Percentiles rank a stretch among this genome's conserved stretches.
Evolutionary conservation across 2,797 vertebrate genomes (phyloP).

Genomic region (Ambastaia sidthimunki): DNA sequence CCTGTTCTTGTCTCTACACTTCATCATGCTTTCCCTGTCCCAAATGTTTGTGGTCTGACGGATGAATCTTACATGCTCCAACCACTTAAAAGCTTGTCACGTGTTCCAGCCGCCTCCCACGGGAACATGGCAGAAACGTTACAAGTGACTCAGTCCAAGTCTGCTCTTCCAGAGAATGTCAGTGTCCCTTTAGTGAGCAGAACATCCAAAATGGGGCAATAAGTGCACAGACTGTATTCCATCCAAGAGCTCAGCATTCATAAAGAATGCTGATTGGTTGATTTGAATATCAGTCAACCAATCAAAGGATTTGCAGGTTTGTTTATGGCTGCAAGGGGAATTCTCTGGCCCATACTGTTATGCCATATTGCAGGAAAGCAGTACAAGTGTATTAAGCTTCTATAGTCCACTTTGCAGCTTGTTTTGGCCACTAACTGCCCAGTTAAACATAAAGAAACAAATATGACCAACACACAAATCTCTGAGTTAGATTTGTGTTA

Average conservation of each 20-base stretch:
- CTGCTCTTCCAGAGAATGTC: constrained; percentile 36
- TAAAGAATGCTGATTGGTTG: not conserved
- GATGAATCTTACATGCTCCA: constrained; percentile 54
- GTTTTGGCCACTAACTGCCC: too few species aligned
- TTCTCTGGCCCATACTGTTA: too few species aligned
- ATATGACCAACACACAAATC: too few species aligned
- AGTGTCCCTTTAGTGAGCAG: constrained; percentile 37
- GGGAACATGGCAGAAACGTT: constrained; percentile 39
- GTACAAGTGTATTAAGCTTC: too few species aligned
- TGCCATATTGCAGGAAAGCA: too few species aligned
- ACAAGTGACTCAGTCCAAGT: constrained; percentile 30
- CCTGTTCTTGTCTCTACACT: constrained; percentile 44
- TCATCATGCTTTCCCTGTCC: constrained; percentile 32
- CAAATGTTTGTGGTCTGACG: constrained; percentile 51
- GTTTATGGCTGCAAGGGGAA: not conserved
- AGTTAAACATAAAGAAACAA: too few species aligned
- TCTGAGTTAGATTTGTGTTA: too few species aligned
- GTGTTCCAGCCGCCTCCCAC: constrained; percentile 39
- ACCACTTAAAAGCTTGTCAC: constrained; percentile 55
- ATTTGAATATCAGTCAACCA: not conserved
- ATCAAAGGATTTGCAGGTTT: not conserved
- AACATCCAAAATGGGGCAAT: constrained; percentile 20
- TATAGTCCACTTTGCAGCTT: too few species aligned
- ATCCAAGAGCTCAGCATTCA: too few species aligned
- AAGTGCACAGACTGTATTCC: constrained; percentile 3